Percentiles rank a stretch among this genome's conserved stretches.
Evolutionary conservation across 30 jellyfish, hydroid and myxozoan species (phyloP).

Genomic region (Hydractinia symbiolongicarpus): DNA sequence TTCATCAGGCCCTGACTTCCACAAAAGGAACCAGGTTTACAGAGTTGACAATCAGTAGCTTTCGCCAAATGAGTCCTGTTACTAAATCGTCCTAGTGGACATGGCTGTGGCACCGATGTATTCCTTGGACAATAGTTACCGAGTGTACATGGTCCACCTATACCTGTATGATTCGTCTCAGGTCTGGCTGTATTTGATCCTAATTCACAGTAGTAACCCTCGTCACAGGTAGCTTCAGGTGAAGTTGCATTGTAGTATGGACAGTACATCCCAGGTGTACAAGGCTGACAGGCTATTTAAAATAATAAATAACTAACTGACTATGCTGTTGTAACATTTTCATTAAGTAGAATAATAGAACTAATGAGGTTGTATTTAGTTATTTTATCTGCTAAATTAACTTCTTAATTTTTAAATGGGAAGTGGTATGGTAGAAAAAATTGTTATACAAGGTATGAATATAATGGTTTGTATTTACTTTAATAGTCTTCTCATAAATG

Average conservation of each 20-base stretch:
- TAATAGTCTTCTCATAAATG: no score
- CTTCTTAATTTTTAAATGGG: no score
- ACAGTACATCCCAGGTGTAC: constrained; percentile 88
- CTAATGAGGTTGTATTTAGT: no score
- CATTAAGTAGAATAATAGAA: not conserved
- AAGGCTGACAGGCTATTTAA: constrained; percentile 65
- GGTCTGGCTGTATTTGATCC: constrained; percentile 77
- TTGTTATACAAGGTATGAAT: no score
- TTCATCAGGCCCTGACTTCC: constrained; percentile 56
- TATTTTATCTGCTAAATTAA: no score
- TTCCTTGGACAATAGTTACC: constrained; percentile 74
- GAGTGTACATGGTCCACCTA: constrained; percentile 81
- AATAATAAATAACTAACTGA: not conserved
- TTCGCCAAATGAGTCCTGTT: constrained; percentile 38
- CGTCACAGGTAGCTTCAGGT: constrained; percentile 73
- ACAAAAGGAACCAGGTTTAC: constrained; percentile 76
- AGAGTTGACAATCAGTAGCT: constrained; percentile 58
- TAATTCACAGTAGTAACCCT: constrained; percentile 69
- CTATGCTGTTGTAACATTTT: not conserved
- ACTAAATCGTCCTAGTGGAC: constrained; percentile 69
- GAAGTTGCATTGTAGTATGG: constrained; percentile 81
- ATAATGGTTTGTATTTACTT: no score
- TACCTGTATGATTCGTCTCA: constrained; percentile 56
- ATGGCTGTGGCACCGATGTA: constrained; percentile 56
- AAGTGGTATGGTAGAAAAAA: no score